Evolutionary conservation across 2,888 invertebrate species (phyloP).

Genomic region (Allophyes oxyacanthae): DNA sequence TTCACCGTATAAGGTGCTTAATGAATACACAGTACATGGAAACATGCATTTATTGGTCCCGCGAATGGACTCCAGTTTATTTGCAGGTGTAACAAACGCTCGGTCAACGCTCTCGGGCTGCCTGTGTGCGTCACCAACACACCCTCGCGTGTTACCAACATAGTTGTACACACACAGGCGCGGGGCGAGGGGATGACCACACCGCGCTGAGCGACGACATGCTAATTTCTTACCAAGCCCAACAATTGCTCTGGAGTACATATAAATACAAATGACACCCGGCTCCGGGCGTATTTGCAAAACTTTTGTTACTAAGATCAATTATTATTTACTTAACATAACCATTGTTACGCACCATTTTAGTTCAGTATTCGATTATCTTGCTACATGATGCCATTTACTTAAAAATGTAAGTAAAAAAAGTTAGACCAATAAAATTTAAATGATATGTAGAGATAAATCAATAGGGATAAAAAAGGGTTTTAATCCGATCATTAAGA

Average conservation of each 20-base stretch:
- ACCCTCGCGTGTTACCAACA: conserved; percentile 35
- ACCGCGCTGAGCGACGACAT: conserved; percentile 69
- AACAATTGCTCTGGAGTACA: conserved; percentile 65
- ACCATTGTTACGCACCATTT: conserved; percentile 21
- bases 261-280: conserved; percentile 60
- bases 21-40: conserved; percentile 70
- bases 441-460: conserved; percentile 74
- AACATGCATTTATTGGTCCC: conserved; percentile 70
- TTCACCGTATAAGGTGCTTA: conserved; percentile 67
- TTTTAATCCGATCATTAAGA: conserved; percentile 80
- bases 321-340: conserved; percentile 18
- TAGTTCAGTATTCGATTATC: conserved; percentile 26
- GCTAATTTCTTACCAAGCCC: conserved; percentile 80
- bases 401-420: conserved; percentile 34
- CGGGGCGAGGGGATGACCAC: conserved; percentile 60
- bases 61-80: conserved; percentile 76
- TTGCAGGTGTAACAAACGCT: conserved; percentile 84
- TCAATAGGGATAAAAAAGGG: conserved; percentile 79
- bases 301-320: conserved; percentile 56
- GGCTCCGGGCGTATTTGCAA: conserved; percentile 62
- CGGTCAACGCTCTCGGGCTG: conserved; percentile 79
- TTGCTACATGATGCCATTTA: conserved; percentile 37
- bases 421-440: conserved; percentile 53
- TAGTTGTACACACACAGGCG: conserved; percentile 34
- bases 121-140: conserved; percentile 65